Conservation (phyloP, 1,140 invertebrate genomes). For the Planococcus citri region DNA sequence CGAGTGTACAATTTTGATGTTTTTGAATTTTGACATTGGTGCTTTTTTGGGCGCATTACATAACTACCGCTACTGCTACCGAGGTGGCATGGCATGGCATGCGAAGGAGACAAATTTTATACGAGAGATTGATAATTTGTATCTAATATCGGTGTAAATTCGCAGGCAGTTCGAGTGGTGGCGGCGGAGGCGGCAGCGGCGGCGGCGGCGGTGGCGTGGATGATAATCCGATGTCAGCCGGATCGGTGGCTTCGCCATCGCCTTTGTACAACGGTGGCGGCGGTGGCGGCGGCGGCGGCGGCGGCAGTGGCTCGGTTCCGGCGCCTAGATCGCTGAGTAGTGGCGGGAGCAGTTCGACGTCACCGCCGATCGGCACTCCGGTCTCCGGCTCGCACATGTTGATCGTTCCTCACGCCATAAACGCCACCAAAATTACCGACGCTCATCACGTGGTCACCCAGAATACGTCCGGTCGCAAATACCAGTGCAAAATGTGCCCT, state of each 20-base stretch:
- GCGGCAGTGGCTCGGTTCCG: conserved; percentile 15
- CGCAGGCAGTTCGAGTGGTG: too few species aligned
- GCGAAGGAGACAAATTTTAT: too few species aligned
- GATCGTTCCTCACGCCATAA: conserved; percentile 83
- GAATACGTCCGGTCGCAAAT: conserved; percentile 54
- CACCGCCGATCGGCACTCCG: conserved; percentile 28
- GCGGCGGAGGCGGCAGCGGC: too few species aligned
- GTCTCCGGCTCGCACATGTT: conserved; percentile 43
- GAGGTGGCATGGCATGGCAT: too few species aligned
- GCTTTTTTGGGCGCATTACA: too few species aligned
- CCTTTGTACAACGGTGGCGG: conserved; percentile 22
- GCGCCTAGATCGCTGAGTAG: conserved; percentile 28
- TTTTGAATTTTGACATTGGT: too few species aligned
- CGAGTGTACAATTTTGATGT: too few species aligned
- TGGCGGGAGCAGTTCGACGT: conserved; percentile 27
- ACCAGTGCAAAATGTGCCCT: conserved; percentile 97
- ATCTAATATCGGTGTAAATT: too few species aligned
- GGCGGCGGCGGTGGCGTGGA: too few species aligned
- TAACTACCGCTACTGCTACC: too few species aligned
- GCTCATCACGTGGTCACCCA: conserved; percentile 43
- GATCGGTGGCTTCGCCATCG: neutral
- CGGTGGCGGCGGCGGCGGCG: conserved; percentile 25
- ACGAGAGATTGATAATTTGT: too few species aligned
- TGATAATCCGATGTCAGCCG: conserved; percentile 24
- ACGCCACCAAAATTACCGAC: conserved; percentile 44